Percentiles rank a stretch among this genome's conserved stretches.
phyloP scores from a whole-genome alignment of 2,888 invertebrate genomes.

The Trypoxylon attenuatum region DNA sequence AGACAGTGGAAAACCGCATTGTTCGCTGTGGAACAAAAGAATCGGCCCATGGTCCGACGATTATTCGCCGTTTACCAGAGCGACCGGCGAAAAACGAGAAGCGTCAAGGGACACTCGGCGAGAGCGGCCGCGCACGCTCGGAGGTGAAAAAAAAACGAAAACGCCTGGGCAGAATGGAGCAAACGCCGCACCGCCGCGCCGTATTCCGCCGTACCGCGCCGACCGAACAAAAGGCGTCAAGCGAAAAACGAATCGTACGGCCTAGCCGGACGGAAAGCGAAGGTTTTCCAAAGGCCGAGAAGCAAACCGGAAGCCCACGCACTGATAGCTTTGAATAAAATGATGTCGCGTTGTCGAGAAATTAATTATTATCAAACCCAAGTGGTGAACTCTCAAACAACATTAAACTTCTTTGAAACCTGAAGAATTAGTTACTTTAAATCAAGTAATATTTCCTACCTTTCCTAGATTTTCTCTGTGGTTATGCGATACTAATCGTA shows the following conservation, averaged over 20 bases:
- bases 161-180: conserved; percentile 32
- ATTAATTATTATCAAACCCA: too few relatives aligned
- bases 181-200: conserved; percentile 12
- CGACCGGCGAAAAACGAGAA: conserved; percentile 33
- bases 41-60: conserved; percentile 58
- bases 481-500: too few relatives aligned
- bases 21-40: conserved; percentile 65
- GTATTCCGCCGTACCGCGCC: too few relatives aligned
- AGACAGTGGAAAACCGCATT: conserved; percentile 50
- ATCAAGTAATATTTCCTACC: too few relatives aligned
- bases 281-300: background rate
- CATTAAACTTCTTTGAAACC: too few relatives aligned
- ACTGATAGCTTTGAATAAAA: background rate
- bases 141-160: conserved; percentile 36
- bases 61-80: conserved; percentile 66
- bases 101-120: conserved; percentile 49
- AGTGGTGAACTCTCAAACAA: too few relatives aligned
- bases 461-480: too few relatives aligned
- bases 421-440: too few relatives aligned
- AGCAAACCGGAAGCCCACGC: background rate
- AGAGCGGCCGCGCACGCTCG: too few relatives aligned
- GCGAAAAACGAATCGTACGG: conserved; percentile 19
- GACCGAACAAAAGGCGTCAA: conserved; percentile 46
- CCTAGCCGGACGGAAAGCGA: background rate
- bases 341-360: too few relatives aligned